Conservation (phyloP, 2,797 vertebrate species). For the Champsocephalus esox region DNA sequence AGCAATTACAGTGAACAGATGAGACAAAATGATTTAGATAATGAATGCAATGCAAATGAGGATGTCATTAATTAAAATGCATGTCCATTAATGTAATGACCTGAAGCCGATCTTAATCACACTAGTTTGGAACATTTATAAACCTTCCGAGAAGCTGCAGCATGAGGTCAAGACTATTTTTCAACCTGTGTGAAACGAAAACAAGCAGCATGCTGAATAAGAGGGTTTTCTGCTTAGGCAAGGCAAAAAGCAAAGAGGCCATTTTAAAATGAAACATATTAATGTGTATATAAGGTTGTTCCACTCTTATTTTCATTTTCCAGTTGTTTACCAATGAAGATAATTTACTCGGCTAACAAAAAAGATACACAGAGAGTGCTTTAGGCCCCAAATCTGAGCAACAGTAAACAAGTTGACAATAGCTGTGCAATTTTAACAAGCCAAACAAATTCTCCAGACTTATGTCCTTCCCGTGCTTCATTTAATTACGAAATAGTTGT, state of each 20-base stretch:
- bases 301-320: constrained; percentile 21
- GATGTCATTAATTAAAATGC: constrained; percentile 83
- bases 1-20: constrained; percentile 78
- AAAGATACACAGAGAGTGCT: constrained; percentile 12
- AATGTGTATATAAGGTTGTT: constrained; percentile 18
- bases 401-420: constrained; percentile 44
- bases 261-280: constrained; percentile 20
- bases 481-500: constrained; percentile 62
- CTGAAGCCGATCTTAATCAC: constrained; percentile 76
- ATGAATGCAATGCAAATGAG: constrained; percentile 85
- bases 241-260: constrained; percentile 22
- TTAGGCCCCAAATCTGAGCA: constrained; percentile 17
- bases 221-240: constrained; percentile 23
- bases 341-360: constrained; percentile 26
- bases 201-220: constrained; percentile 31
- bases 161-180: constrained; percentile 71
- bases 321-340: constrained; percentile 41
- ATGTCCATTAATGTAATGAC: constrained; percentile 84
- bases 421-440: constrained; percentile 49
- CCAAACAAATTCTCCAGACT: constrained; percentile 40
- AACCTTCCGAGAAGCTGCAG: constrained; percentile 62
- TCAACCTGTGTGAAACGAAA: constrained; percentile 44
- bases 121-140: constrained; percentile 72
- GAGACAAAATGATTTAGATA: constrained; percentile 79
- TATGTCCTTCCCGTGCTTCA: constrained; percentile 30